Conservation (phyloP, 35 echinoderm and acorn worm species). For the Lytechinus variegatus region DNA sequence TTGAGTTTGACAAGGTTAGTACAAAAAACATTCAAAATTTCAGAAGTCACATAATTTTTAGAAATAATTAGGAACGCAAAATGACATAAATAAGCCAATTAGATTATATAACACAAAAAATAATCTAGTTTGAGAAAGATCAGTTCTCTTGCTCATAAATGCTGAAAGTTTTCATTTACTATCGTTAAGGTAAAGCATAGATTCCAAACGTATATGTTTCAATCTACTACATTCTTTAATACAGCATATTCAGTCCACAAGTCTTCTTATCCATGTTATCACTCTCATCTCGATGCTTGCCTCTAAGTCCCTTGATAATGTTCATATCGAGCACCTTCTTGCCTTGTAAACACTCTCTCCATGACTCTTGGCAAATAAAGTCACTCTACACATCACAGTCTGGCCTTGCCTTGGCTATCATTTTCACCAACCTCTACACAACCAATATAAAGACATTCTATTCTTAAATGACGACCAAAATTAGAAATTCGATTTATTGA, state of each 20-base stretch:
- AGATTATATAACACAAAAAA: too few species aligned
- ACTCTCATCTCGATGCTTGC: background rate
- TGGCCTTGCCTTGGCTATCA: background rate
- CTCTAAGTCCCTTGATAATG: background rate
- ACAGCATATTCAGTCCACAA: background rate
- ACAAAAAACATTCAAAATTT: background rate
- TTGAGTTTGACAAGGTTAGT: constrained; percentile 96
- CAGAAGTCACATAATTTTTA: too few species aligned
- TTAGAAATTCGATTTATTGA: constrained; percentile 15
- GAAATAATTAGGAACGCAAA: too few species aligned
- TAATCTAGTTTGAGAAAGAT: too few species aligned
- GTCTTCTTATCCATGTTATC: background rate
- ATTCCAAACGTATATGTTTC: too few species aligned
- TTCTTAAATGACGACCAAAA: background rate
- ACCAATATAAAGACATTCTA: background rate
- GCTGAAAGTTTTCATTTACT: too few species aligned
- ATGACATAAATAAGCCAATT: too few species aligned
- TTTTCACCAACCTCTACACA: background rate
- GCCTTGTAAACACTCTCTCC: background rate
- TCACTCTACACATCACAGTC: background rate
- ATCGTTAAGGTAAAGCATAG: too few species aligned
- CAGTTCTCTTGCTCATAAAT: too few species aligned
- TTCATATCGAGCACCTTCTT: background rate
- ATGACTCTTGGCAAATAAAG: constrained; percentile 10
- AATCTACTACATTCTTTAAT: too few species aligned